These are phyloP conservation scores for Gnathochromis pfefferi DNA, from an alignment of 2,113 vertebrate species.

Conservation along the genomic window DNA sequence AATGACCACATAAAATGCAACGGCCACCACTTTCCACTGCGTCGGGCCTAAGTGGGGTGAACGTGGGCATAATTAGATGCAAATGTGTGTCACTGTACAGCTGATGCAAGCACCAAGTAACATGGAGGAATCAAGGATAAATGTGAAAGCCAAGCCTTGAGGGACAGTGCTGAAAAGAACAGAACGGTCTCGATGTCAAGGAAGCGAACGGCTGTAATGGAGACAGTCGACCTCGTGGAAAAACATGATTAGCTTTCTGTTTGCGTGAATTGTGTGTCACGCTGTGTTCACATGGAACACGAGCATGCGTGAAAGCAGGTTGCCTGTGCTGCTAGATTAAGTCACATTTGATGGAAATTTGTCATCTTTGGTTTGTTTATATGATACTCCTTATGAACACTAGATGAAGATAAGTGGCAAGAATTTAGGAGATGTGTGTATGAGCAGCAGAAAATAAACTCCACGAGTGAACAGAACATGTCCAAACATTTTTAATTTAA, in stretches of 20 bases:
- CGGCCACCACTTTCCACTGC: not conserved
- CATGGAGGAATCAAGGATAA: not conserved
- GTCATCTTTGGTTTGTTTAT: not conserved
- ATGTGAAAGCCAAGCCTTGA: not conserved
- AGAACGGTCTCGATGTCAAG: not conserved
- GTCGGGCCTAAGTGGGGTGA: not conserved
- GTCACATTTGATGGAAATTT: not conserved
- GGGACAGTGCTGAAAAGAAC: conserved; percentile 1
- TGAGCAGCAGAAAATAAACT: not conserved
- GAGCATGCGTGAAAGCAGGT: not conserved
- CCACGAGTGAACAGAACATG: not conserved
- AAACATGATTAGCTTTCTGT: conserved; percentile 25
- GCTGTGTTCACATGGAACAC: not conserved
- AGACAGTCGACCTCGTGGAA: not conserved
- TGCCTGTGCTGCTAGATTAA: not conserved
- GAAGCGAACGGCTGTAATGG: not conserved
- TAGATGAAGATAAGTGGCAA: not conserved
- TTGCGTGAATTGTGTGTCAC: not conserved
- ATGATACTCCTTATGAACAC: not conserved
- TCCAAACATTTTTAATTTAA: not conserved
- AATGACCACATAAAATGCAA: not conserved
- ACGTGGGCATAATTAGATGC: conserved; percentile 9
- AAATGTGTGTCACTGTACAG: conserved; percentile 31
- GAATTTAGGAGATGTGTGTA: not conserved
- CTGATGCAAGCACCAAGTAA: conserved; percentile 51